Percentiles rank a stretch among this genome's conserved stretches.
These are phyloP conservation scores for Ochlodes sylvanus DNA, from an alignment of 2,888 invertebrate species.

Conservation along the genomic window DNA sequence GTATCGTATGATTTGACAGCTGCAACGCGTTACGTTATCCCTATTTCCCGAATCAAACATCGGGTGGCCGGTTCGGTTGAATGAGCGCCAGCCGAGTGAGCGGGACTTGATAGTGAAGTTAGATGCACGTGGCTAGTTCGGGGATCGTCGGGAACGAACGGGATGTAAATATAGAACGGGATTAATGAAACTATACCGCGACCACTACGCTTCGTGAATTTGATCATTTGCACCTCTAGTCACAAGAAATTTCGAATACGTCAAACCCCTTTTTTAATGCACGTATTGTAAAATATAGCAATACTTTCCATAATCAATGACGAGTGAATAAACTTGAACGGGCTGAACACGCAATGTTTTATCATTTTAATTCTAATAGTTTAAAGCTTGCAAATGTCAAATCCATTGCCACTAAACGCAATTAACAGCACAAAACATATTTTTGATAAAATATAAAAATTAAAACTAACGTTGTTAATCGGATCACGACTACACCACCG, in stretches of 20 bases:
- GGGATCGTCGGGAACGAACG: constrained; percentile 71
- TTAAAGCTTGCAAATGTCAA: constrained; percentile 48
- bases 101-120: constrained; percentile 61
- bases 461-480: constrained; percentile 83
- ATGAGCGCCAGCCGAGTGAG: constrained; percentile 67
- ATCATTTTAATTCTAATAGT: neutral
- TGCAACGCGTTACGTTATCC: constrained; percentile 76
- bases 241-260: constrained; percentile 21
- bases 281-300: constrained; percentile 43
- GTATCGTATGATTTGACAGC: constrained; percentile 82
- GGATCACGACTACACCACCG: constrained; percentile 84
- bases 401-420: constrained; percentile 63
- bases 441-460: constrained; percentile 51
- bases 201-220: constrained; percentile 53
- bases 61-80: constrained; percentile 66
- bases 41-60: constrained; percentile 81
- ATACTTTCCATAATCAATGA: constrained; percentile 57
- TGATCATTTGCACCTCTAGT: constrained; percentile 47
- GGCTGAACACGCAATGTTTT: constrained; percentile 5
- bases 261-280: constrained; percentile 18
- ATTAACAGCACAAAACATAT: constrained; percentile 39
- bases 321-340: constrained; percentile 50
- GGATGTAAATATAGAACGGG: constrained; percentile 76
- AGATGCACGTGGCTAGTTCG: constrained; percentile 58
- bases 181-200: constrained; percentile 73